A percentile compares a stretch with the other conserved stretches of the same genome.
Conservation (phyloP, 2,888 invertebrate species). For the Punctoribates punctum region DNA sequence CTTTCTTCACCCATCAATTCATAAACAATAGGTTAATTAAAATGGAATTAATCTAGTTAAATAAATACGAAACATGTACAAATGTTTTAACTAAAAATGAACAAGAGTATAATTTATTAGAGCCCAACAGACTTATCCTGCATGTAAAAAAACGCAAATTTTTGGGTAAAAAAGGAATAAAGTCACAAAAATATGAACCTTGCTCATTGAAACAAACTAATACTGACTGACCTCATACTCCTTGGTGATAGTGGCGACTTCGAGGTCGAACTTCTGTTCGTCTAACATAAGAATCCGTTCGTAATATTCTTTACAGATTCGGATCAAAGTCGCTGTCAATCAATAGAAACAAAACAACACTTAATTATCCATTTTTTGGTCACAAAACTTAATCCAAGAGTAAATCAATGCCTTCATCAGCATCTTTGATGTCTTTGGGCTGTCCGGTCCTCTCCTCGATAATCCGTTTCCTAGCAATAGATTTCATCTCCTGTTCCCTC, state of each 20-base stretch:
- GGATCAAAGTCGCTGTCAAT: constrained; percentile 37
- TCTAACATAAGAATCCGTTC: constrained; percentile 85
- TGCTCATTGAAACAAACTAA: too few relatives aligned
- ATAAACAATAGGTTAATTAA: too few relatives aligned
- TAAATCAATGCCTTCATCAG: constrained; percentile 47
- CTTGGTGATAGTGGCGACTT: constrained; percentile 89
- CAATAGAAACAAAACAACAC: neutral
- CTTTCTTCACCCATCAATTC: too few relatives aligned
- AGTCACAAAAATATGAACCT: too few relatives aligned
- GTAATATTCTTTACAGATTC: constrained; percentile 84
- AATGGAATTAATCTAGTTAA: too few relatives aligned
- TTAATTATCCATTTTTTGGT: neutral
- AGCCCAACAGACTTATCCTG: too few relatives aligned
- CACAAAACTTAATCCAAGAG: neutral
- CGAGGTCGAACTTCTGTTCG: constrained; percentile 99
- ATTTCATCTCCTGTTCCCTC: constrained; percentile 49
- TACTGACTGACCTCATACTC: constrained; percentile 98
- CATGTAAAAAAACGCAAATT: too few relatives aligned
- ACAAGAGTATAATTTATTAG: too few relatives aligned
- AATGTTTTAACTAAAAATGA: too few relatives aligned
- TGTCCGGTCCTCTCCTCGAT: constrained; percentile 48
- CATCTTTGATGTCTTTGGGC: constrained; percentile 46
- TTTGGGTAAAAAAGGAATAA: too few relatives aligned
- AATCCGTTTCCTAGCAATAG: constrained; percentile 48
- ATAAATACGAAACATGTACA: too few relatives aligned